Percentiles rank a stretch among this genome's conserved stretches.
These are phyloP conservation scores for Entomyzon cyanotis DNA, from an alignment of 2,113 vertebrate genomes.

Conservation along the genomic window DNA sequence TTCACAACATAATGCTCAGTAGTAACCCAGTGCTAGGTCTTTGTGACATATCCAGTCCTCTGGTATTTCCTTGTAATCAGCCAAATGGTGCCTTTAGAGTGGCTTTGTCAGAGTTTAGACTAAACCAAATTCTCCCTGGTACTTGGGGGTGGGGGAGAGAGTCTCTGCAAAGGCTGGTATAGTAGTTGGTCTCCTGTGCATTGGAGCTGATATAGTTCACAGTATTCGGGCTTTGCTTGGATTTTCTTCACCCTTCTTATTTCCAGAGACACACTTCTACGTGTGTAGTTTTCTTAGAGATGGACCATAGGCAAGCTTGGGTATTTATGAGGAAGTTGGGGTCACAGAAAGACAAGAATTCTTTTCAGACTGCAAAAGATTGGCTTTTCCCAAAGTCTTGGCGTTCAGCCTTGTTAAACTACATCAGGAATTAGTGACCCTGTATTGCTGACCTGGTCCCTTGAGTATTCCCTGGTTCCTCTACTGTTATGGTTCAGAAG, in stretches of 20 bases:
- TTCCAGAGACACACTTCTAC: background rate
- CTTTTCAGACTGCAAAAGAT: background rate
- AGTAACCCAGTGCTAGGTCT: background rate
- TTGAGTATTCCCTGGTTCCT: background rate
- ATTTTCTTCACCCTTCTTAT: background rate
- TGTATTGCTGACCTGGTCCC: background rate
- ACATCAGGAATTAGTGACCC: background rate
- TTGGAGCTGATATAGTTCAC: background rate
- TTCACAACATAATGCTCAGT: background rate
- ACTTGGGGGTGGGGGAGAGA: background rate
- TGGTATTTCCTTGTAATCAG: background rate
- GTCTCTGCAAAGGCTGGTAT: background rate
- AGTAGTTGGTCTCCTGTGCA: background rate
- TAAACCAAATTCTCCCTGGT: background rate
- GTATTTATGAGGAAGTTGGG: background rate
- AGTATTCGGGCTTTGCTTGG: background rate
- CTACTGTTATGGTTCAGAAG: background rate
- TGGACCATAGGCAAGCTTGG: background rate
- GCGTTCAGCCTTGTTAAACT: background rate
- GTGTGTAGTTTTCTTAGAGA: background rate
- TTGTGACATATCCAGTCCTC: background rate
- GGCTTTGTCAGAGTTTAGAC: background rate
- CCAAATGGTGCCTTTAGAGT: background rate
- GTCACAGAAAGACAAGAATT: background rate
- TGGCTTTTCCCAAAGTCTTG: background rate